Base-by-base conservation (phyloP, 1,140 invertebrate genomes). In the Eueides isabella region DNA sequence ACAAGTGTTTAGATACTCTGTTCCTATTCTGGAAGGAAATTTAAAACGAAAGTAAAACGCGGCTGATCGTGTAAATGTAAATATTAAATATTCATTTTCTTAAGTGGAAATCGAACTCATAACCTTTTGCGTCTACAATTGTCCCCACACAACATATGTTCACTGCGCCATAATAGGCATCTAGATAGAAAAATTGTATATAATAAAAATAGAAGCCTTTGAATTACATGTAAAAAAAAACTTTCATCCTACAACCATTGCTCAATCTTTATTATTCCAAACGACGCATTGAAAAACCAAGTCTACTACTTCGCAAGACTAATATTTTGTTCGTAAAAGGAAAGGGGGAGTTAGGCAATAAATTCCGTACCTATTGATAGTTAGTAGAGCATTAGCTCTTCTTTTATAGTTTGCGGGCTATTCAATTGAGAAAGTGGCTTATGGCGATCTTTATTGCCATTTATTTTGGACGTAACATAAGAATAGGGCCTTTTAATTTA, bases 311-410 rank as follows among this genome's bases (percentile, higher is more conserved):
- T 88, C 82, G 86, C 83, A 38, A 38, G 35, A 38, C 86, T 83
- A 90, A 89, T 90, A 90, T 90, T 90, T 90, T 90, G 83, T 86
- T 83, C 83, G 78, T 75, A 82, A 85, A 44, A 44, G n/a, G n/a
- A 44, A 44, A 44, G n/a, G 86, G 88, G 86, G 86, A 81, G 78
- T 78, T 82, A 75, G 71, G 76, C 84, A 76, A 90, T 90, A 90
- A 90, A 90, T 91, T 89, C 77, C 80, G 81, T 85, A 80, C 80
- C 85, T 80, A 90, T 90, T 90, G 87, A 90, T 90, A 85, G 78
- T 89, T 90, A 90, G 84, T 84, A 89, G 80, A 86, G 78, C 89
- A 91, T 90, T 90, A 89, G 85, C 88, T 84, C 85, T 87, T 90
- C 85, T 87, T 90, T 87, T 90, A 83, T 89, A 82, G 77, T 85